Evolutionary conservation across 2,888 invertebrate genomes (phyloP).

Genomic region (Eupelmus urozonus): DNA sequence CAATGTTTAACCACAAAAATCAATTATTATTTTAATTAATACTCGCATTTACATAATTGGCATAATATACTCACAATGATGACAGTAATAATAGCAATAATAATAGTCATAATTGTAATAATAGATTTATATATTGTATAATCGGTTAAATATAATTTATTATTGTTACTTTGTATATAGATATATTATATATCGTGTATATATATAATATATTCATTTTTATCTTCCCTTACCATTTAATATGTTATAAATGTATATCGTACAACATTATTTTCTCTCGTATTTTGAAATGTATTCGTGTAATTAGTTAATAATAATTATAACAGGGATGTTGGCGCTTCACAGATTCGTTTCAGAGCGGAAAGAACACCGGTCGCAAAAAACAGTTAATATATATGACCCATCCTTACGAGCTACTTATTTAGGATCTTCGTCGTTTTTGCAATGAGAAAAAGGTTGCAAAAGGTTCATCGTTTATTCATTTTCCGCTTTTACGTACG

Average conservation of each 20-base stretch:
- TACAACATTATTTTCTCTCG: slow-evolving; percentile 58
- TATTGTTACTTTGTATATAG: slow-evolving; percentile 69
- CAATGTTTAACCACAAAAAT: slow-evolving; percentile 50
- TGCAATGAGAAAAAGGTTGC: slow-evolving; percentile 46
- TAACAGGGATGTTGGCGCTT: slow-evolving; percentile 71
- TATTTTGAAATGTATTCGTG: slow-evolving; percentile 65
- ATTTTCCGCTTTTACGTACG: slow-evolving; percentile 9
- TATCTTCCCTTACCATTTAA: slow-evolving; percentile 55
- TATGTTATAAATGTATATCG: slow-evolving; percentile 62
- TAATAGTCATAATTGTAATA: slow-evolving; percentile 56
- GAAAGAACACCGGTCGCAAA: slow-evolving; percentile 67
- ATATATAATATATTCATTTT: slow-evolving; percentile 66
- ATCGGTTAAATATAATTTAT: slow-evolving; percentile 70
- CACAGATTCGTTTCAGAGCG: slow-evolving; percentile 71
- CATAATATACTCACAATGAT: slow-evolving; percentile 70
- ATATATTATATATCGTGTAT: slow-evolving; percentile 67
- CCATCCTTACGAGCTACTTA: slow-evolving; percentile 56
- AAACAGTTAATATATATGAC: slow-evolving; percentile 55
- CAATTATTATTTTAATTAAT: slow-evolving; percentile 63
- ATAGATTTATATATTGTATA: slow-evolving; percentile 58
- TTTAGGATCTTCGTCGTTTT: slow-evolving; percentile 57
- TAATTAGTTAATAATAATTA: slow-evolving; percentile 61
- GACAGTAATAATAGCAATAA: slow-evolving; percentile 63
- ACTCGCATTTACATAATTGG: slow-evolving; percentile 71
- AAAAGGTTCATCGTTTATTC: slow-evolving; percentile 45